Conservation (phyloP, 1,140 invertebrate species). For the Danaus plexippus region DNA sequence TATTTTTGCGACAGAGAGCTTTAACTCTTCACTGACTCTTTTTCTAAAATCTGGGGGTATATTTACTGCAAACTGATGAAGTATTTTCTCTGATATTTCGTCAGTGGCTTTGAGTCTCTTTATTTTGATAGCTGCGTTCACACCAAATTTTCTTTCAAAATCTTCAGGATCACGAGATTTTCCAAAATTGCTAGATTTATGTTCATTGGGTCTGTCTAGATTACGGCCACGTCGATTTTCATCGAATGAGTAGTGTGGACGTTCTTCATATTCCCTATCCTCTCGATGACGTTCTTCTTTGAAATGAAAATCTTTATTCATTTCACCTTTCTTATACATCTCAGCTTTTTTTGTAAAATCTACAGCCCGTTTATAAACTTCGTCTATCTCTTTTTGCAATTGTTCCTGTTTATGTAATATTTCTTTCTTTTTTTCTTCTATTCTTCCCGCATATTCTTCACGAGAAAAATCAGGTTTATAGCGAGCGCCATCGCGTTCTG, state of each 20-base stretch:
- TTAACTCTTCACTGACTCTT: slow-evolving; percentile 34
- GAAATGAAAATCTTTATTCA: slow-evolving; percentile 19
- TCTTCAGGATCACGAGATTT: slow-evolving; percentile 9
- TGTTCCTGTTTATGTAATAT: slow-evolving; percentile 29
- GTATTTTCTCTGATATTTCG: slow-evolving; percentile 41
- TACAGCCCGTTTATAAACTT: slow-evolving; percentile 49
- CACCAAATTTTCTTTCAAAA: slow-evolving; percentile 1
- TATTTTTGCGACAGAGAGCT: slow-evolving; percentile 24
- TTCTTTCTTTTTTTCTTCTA: slow-evolving; percentile 29
- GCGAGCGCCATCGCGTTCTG: slow-evolving; percentile 19
- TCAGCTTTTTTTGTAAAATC: slow-evolving; percentile 51
- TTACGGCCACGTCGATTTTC: too few species aligned
- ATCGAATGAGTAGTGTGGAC: not conserved
- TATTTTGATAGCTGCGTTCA: slow-evolving; percentile 15
- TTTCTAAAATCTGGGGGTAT: slow-evolving; percentile 24
- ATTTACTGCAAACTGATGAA: slow-evolving; percentile 24
- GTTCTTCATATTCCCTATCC: slow-evolving; percentile 13
- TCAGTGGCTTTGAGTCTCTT: slow-evolving; percentile 46
- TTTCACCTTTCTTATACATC: slow-evolving; percentile 31
- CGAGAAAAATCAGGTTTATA: slow-evolving; percentile 20
- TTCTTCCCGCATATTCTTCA: slow-evolving; percentile 26
- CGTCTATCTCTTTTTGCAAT: slow-evolving; percentile 51
- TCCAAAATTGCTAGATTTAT: slow-evolving; percentile 6
- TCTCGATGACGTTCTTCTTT: slow-evolving; percentile 17
- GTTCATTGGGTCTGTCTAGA: slow-evolving; percentile 6